Base-by-base conservation (phyloP, 2,888 invertebrate genomes). In the Leptura quadrifasciata region DNA sequence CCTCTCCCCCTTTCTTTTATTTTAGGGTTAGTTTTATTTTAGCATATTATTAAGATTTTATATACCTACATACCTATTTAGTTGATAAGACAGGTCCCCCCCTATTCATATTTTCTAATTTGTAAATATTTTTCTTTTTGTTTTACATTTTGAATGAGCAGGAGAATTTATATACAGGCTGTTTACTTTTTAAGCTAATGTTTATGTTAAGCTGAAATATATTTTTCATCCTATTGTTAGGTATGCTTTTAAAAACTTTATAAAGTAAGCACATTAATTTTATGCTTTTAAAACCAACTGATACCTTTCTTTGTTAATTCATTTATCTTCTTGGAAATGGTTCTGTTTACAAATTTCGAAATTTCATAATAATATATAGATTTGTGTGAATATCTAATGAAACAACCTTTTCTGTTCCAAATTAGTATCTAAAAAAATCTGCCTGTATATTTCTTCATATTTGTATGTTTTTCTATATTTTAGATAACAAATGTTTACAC, bases 11-110 rank as follows among this genome's bases (percentile, higher is more conserved):
- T 55, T 61, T 67, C 65, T 65, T 55, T 73, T 57, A 73, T 67
- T 68, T 70, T 72, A 70, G 63, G 70, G 57, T 76, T 77, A 77
- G 75, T 76, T 74, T 71, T 76, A 72, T 74, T 76, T 76, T 75
- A 78, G 72, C 67, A 17, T 74, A 76, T 63, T 74, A 20, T 73
- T 80, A 76, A 76, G 78, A 68, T 78, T 80, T 78, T 78, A 80
- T 80, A 80, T 78, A 74, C 75, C 75, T 74, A 67, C 71, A 70
- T 74, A 74, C 71, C 17, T 58, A 39, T n/a, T n/a, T 69, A 69
- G 69, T 58, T 75, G 55, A 63, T 77, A 76, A 77, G 77, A 73
- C 72, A 76, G 58, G 69, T 75, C 72, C 61, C 72, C 61, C 61
- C 67, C n/a, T 55, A 27, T 67, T n/a, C 55, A 63, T 61, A 70